Conservation (phyloP, 1,140 invertebrate genomes). For the Magallana ariakensis region DNA sequence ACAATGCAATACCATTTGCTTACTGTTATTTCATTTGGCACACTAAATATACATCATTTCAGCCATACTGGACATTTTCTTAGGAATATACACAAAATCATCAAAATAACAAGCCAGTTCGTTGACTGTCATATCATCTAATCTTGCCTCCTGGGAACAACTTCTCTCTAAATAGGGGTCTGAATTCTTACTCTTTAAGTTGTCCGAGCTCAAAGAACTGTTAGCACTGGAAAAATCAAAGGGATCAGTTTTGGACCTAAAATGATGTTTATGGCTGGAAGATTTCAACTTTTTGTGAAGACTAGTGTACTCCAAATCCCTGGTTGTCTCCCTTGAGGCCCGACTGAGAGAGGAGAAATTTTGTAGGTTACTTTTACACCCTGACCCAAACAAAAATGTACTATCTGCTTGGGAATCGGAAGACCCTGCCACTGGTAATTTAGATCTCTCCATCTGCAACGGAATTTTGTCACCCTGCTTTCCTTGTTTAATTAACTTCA, state of each 20-base stretch:
- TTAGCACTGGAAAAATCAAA: background rate
- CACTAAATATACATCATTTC: slow-evolving; percentile 78
- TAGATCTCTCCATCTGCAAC: slow-evolving; percentile 25
- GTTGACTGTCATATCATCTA: slow-evolving; percentile 75
- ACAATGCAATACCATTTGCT: too few species aligned
- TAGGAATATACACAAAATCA: slow-evolving; percentile 77
- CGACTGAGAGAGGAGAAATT: slow-evolving; percentile 47
- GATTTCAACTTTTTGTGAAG: slow-evolving; percentile 28
- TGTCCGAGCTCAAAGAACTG: background rate
- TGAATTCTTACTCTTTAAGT: background rate
- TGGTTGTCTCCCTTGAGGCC: background rate
- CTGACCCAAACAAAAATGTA: slow-evolving; percentile 60
- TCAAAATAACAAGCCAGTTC: slow-evolving; percentile 79
- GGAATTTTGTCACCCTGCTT: slow-evolving; percentile 45
- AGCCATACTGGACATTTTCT: slow-evolving; percentile 79
- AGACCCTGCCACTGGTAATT: slow-evolving; percentile 22
- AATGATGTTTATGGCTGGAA: background rate
- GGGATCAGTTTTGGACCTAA: slow-evolving; percentile 9
- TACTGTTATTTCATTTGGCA: background rate
- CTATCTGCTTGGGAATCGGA: slow-evolving; percentile 11
- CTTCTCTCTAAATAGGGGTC: slow-evolving; percentile 59
- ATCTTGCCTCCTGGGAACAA: slow-evolving; percentile 74
- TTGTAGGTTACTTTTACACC: slow-evolving; percentile 36
- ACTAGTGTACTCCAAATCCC: background rate
- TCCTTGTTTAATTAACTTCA: slow-evolving; percentile 62